Evolutionary conservation across 2,888 invertebrate species (phyloP), one percentile per base, ranked within the genome.

Genomic region (Alviniconcha strummeri): DNA sequence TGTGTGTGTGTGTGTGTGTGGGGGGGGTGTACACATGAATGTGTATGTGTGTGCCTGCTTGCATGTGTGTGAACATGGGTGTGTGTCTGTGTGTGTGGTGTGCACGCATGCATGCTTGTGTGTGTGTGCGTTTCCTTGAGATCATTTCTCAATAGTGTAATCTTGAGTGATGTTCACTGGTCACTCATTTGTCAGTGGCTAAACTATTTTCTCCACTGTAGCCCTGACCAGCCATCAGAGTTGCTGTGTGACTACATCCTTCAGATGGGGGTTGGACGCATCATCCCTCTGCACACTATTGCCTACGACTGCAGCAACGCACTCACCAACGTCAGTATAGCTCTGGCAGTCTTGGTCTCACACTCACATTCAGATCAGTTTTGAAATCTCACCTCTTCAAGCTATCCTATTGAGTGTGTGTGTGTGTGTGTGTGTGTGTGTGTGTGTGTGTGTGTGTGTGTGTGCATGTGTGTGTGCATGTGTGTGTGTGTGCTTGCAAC

Each of bases 221-320:
- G 91, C 9, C 93, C 94, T 19, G 94, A 94, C 85, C 93, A 93
- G 87, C 89, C 86, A 15, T 87, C 92, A 15, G 93, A 93, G 57
- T 89, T 93, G 36, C 85, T 94, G 69, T 91, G 91, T 89, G 93
- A 93, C 85, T 94, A 88, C 87, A 88, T 93, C 55, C 89, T 92
- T 74, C 93, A 94, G 89, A 87, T 93, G 89, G 90, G 90, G 52
- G 89, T 92, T 7, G 93, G 93, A 0, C 87, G 88, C 55, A 88
- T 90, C 60, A 87, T 91, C 7, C 89, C 91, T 54, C 83, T 94
- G 11, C 92, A 93, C 83, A 90, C 92, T 80, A 93, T 94, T 7
- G 92, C 94, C 7, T 94, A 93, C 88, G 94, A 94, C 88, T 93
- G 93, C 86, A 92, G 90, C 82, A 93, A 93, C 84, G 90, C 91